A percentile compares a stretch with the other conserved stretches of the same genome.
These are phyloP conservation scores for Cyrtodaria siliqua DNA, from an alignment of 2,888 invertebrate species.

Conservation along the genomic window DNA sequence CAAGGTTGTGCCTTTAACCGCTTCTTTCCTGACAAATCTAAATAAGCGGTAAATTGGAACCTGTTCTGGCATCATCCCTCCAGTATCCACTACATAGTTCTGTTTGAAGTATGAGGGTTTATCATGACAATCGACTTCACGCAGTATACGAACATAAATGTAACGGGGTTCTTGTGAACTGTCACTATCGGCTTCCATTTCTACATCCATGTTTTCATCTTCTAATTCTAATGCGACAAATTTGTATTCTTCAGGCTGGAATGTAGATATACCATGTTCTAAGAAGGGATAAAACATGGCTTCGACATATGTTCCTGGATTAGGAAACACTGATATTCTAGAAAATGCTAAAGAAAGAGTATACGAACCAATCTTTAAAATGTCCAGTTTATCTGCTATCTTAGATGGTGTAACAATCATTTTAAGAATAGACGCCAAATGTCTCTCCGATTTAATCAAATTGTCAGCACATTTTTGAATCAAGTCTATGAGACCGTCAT, in stretches of 20 bases:
- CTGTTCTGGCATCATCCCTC: no score
- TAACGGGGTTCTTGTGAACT: slow-evolving; percentile 3
- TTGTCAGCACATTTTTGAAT: no score
- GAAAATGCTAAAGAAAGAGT: no score
- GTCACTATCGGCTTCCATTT: no score
- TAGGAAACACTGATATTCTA: slow-evolving; percentile 42
- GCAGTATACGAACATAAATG: slow-evolving; percentile 21
- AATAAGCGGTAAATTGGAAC: slow-evolving; percentile 39
- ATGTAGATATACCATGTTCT: slow-evolving; percentile 27
- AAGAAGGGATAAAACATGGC: slow-evolving; percentile 45
- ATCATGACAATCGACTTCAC: not conserved
- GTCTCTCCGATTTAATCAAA: no score
- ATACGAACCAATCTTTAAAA: no score
- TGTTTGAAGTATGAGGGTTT: no score
- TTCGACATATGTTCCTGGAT: slow-evolving; percentile 53
- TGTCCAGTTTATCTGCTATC: no score
- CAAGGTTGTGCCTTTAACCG: slow-evolving; percentile 1
- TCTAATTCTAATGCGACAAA: slow-evolving; percentile 43
- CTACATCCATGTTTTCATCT: slow-evolving; percentile 7
- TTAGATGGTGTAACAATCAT: no score
- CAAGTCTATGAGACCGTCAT: no score
- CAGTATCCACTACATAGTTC: no score
- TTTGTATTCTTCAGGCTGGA: slow-evolving; percentile 38
- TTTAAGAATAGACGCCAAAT: no score
- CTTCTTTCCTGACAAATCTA: slow-evolving; percentile 23